phyloP scores from a whole-genome alignment of 2,113 vertebrate species.

The Falco punctatus region DNA sequence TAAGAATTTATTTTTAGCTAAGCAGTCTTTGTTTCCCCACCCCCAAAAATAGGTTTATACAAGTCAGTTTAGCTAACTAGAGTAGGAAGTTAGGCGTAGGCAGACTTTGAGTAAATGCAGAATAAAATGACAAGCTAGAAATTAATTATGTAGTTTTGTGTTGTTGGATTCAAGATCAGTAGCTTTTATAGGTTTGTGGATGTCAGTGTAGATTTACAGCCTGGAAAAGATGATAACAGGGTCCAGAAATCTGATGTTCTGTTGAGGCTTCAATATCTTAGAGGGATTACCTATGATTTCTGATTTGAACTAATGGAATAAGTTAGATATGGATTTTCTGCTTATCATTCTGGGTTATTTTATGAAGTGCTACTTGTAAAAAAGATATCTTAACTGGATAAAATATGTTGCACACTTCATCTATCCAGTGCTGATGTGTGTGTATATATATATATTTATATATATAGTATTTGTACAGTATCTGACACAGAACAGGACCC shows the following conservation, averaged over 20 bases:
- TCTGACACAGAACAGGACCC: neutral
- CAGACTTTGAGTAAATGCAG: neutral
- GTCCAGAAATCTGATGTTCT: neutral
- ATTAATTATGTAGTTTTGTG: neutral
- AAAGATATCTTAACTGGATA: neutral
- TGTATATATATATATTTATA: neutral
- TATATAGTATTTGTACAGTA: neutral
- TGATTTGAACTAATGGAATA: neutral
- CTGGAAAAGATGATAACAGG: neutral
- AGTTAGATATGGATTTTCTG: neutral
- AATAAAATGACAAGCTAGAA: neutral
- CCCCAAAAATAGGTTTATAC: neutral
- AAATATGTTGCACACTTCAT: neutral
- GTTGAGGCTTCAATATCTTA: neutral
- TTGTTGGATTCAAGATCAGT: slow-evolving; percentile 7
- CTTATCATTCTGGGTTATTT: neutral
- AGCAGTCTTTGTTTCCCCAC: neutral
- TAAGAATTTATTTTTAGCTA: neutral
- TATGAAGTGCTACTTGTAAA: neutral
- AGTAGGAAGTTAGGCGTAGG: neutral
- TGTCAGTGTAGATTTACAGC: neutral
- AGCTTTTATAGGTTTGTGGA: neutral
- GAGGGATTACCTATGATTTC: neutral
- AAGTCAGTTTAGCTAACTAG: neutral
- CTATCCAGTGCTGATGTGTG: neutral